These are phyloP conservation scores for Alligator sinensis DNA, from an alignment of 2,113 vertebrate species.

Conservation along the genomic window DNA sequence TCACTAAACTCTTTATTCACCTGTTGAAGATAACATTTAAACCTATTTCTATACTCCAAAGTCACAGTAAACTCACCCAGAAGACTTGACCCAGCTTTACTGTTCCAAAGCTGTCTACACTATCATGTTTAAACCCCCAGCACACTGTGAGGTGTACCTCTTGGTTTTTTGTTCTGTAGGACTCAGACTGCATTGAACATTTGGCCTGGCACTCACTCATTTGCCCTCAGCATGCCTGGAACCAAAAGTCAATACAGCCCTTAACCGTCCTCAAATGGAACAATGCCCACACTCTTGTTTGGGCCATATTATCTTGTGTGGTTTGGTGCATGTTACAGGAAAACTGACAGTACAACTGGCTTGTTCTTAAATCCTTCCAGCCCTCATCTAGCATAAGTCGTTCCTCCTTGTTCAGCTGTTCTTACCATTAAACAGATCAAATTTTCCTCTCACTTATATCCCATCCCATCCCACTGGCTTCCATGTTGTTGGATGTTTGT, in stretches of 20 bases:
- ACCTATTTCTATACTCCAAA: no score
- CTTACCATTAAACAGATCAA: slow-evolving; percentile 2
- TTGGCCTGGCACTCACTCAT: no score
- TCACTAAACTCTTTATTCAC: not conserved
- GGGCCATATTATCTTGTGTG: not conserved
- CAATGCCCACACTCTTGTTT: not conserved
- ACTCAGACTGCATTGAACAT: no score
- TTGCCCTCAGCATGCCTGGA: no score
- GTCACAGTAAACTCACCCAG: no score
- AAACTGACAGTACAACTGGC: not conserved
- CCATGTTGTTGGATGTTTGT: not conserved
- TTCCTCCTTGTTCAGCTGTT: not conserved
- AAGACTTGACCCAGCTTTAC: no score
- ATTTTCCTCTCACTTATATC: not conserved
- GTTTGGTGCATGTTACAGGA: not conserved
- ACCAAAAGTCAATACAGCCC: no score
- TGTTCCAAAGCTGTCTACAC: no score
- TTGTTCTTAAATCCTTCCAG: not conserved
- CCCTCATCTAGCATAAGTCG: not conserved
- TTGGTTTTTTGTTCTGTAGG: no score
- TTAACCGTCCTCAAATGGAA: no score
- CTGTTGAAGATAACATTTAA: not conserved
- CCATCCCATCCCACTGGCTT: not conserved
- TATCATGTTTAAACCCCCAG: no score
- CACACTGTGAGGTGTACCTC: no score